Evolutionary conservation across 2,113 vertebrate genomes (phyloP), one percentile per base, ranked within the genome.

Genomic region (Chaetura pelagica): DNA sequence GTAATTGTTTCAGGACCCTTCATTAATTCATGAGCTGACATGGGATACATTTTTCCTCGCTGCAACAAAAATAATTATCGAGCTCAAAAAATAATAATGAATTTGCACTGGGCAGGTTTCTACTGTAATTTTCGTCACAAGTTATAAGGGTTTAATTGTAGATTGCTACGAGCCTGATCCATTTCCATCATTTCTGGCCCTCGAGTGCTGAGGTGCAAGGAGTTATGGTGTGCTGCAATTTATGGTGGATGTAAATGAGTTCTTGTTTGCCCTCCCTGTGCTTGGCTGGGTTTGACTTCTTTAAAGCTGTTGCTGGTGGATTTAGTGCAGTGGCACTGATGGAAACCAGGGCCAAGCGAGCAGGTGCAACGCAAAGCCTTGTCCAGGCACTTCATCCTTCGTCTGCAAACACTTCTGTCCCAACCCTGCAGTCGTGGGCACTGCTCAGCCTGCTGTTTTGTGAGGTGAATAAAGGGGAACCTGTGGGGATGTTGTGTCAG

Each of bases 1-100:
- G 24, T 94, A 97, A 98, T 98, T 97, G 97, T 98, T 97, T 94
- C 93, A 51, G 96, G 96, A 15, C 94, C 63, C 2, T 91, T 96
- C 96, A 95, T 98, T 93, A 96, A 97, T 97, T 94, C 96, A 35
- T 62, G 92, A 58, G 87, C 95, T 76, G 93, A 77, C 89, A 7
- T 3, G 24, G 94, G 87, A 49, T 42, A n/a, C 64, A 3, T 63
- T 93, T 94, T 93, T 94, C 76, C 67, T 91, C 87, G 20, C 95
- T 9, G 81, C 91, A 84, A 89, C 94, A 35, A 92, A 96, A 96
- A 94, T 93, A 89, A 96, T 96, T 87, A 90, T 27, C 13, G 7
- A 44, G 71, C 95, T 94, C 20, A 10, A 27, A 91, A 94, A 95
- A 27, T 3, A 30, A 7, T 3, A 3, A 26, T 44, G 81, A 88